Evolutionary conservation across 92 coral and sea anemone genomes (phyloP), one percentile per base, ranked within the genome.

Genomic region (Umimayanthus kanabou): DNA sequence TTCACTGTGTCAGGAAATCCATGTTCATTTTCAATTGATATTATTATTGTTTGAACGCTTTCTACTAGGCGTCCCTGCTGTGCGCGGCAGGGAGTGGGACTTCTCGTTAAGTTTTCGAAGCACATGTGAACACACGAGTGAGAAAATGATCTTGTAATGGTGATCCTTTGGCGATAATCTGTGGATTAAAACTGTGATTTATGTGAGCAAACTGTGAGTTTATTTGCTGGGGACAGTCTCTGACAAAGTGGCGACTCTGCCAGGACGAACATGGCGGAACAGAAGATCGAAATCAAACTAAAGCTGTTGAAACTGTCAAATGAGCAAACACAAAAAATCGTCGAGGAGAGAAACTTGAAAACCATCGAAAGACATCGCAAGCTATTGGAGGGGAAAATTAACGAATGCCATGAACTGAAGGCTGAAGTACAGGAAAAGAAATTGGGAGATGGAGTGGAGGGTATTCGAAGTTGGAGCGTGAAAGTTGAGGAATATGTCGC

Each of bases 321-420:
- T 30, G 88, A 80, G 9, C 75, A 18, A 47, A 53, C 74, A 10
- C 25, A n/a, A 45, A 9, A 50, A 50, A 39, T 53, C 50, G 50
- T 10, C 8, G 50, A 45, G 9, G 10, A 45, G 9, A 45, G 50
- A 45, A 45, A 10, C 50, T 6, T 45, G 37, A 45, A 45, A 77
- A 80, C 39, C 22, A 11, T 28, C 53, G 22, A 43, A 13, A 79
- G 58, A 13, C 26, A 79, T 40, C 57, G 85, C 39, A 89, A 84
- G 73, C 33, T 61, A 45, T 33, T 79, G 79, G 42, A 79, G 76
- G 20, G 76, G 42, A 45, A 45, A 4, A 4, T 70, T 64, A 22
- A 88, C 81, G 64, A 70, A 73, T 74, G 88, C 73, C 76, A 72
- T 15, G 65, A 65, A 55, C 57, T 49, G 23, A 87, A 90, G 65